Evolutionary conservation across 2,113 vertebrate genomes (phyloP), one percentile per base, ranked within the genome.

Genomic region (Nibea albiflora): DNA sequence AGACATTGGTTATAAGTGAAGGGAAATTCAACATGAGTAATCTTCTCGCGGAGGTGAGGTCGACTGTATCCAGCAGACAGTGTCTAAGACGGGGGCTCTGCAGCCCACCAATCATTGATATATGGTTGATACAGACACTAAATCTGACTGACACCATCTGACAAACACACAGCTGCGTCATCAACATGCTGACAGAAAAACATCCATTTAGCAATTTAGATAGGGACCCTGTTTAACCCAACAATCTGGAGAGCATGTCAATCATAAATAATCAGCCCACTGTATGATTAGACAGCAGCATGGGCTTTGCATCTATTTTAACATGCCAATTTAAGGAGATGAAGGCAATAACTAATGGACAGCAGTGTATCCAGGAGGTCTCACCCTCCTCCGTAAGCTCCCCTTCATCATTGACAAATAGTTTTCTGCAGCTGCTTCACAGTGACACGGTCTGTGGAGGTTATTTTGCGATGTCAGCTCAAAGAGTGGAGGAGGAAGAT

Each of bases 161-260:
- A 83, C 71, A 80, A 88, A 88, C 52, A 60, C 70, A 79, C 76
- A 81, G 76, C 90, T 89, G 85, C 50, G 61, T 90, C 84, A 87
- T 73, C 72, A 73, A 69, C 67, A 56, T 31, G 67, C 79, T 54
- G 68, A 78, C 60, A 80, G 81, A 76, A 78, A 87, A 84, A 87
- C 62, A 68, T 54, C 63, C 77, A 57, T 83, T 90, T 88, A 88
- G 86, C 81, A 84, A 89, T 91, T 90, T 79, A 83, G 71, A 93
- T 86, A 4, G 42, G 71, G 74, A 67, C 61, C 79, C 66, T 50
- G 57, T 71, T 87, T 73, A 87, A 89, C 84, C 85, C 74, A 28
- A 76, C 80, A 86, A 81, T 90, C 86, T 90, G 83, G 75, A 84
- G 74, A 78, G 52, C 61, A 61, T 20, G 85, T 84, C 92, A 87